A percentile compares a stretch with the other conserved stretches of the same genome.
These are phyloP conservation scores for Helicoverpa armigera DNA, from an alignment of 1,140 invertebrate genomes.

Conservation along the genomic window DNA sequence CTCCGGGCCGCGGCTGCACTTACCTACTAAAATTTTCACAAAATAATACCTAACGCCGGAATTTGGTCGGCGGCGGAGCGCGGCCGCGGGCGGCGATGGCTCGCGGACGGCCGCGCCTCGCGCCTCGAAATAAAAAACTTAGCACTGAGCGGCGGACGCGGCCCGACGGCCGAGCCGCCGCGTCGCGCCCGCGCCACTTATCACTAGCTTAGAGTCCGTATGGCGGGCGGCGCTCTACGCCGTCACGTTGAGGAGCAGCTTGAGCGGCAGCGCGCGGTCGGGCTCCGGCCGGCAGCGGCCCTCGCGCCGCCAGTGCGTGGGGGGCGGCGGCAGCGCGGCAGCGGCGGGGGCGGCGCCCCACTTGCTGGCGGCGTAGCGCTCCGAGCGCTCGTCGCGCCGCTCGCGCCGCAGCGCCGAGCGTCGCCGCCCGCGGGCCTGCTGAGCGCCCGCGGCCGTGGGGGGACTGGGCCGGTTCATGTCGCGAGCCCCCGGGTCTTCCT, in stretches of 20 bases:
- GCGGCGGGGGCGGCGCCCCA: constrained; percentile 84
- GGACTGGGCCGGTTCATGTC: constrained; percentile 47
- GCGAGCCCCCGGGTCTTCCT: constrained; percentile 18
- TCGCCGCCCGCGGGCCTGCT: constrained; percentile 65
- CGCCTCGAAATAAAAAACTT: constrained; percentile 81
- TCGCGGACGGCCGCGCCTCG: constrained; percentile 64
- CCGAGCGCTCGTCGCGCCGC: constrained; percentile 65
- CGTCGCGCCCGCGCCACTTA: constrained; percentile 65
- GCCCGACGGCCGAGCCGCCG: constrained; percentile 55
- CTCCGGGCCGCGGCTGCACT: constrained; percentile 64
- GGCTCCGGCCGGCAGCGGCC: constrained; percentile 77
- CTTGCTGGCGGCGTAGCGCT: constrained; percentile 83
- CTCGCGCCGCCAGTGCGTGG: constrained; percentile 82
- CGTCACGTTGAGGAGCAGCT: constrained; percentile 79
- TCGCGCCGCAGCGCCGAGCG: constrained; percentile 55
- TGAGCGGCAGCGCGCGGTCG: constrained; percentile 78
- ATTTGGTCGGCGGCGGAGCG: constrained; percentile 73
- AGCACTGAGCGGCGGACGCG: constrained; percentile 72
- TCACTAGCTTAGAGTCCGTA: constrained; percentile 76
- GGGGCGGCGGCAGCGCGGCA: constrained; percentile 81
- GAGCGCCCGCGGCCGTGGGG: constrained; percentile 56
- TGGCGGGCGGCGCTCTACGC: constrained; percentile 67
- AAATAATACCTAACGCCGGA: constrained; percentile 86
- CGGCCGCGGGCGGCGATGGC: constrained; percentile 55
- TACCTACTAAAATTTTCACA: constrained; percentile 85